These are phyloP conservation scores for Muntiacus muntjak DNA, from an alignment of 2,113 vertebrate species.

Conservation along the genomic window DNA sequence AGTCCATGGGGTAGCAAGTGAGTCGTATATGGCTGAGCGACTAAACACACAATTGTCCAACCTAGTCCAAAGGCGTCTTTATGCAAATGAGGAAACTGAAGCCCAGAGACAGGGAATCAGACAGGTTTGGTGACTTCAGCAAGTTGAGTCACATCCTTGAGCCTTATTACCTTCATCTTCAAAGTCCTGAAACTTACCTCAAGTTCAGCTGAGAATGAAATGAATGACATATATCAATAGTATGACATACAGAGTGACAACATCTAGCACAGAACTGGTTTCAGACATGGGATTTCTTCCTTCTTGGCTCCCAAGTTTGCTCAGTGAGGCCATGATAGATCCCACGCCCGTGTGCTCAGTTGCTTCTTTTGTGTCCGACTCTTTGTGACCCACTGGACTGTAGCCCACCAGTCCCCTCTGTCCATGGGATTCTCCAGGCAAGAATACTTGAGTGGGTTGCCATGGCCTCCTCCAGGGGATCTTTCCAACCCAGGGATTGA, in stretches of 20 bases:
- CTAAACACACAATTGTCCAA: neutral
- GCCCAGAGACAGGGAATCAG: neutral
- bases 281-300: neutral
- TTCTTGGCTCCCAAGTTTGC: neutral
- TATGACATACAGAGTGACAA: accelerated
- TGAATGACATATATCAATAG: neutral
- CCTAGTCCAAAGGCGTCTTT: neutral
- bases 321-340: neutral
- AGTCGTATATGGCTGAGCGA: neutral
- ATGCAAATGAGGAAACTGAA: neutral
- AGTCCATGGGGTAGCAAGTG: neutral
- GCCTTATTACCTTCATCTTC: neutral
- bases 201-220: neutral
- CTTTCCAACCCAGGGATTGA: neutral
- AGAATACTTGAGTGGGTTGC: neutral
- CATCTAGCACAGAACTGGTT: neutral
- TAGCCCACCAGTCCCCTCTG: neutral
- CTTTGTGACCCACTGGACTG: neutral
- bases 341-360: neutral
- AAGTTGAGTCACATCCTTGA: neutral
- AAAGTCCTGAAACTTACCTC: neutral
- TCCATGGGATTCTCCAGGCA: neutral
- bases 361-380: neutral
- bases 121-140: neutral
- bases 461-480: neutral